Evolutionary conservation across 2,888 invertebrate genomes (phyloP).

Genomic region (Drosophila kokeensis): DNA sequence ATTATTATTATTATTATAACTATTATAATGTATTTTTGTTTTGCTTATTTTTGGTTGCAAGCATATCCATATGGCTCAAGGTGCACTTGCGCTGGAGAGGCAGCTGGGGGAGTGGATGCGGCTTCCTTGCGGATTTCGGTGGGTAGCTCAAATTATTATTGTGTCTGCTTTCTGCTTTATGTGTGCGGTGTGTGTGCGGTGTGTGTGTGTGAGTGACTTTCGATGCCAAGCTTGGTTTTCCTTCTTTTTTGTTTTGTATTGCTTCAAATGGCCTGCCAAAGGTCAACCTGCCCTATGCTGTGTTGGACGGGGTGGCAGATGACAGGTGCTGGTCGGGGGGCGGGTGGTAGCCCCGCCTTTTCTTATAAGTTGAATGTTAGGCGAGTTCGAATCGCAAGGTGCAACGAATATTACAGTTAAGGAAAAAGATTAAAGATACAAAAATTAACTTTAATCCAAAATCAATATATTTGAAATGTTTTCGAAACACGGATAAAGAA

Average conservation of each 20-base stretch:
- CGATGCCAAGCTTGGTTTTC: not conserved
- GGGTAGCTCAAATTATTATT: conserved; percentile 58
- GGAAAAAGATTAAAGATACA: not conserved
- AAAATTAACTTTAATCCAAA: not conserved
- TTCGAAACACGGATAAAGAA: not conserved
- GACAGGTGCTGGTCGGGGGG: too few relatives aligned
- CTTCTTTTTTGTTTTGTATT: not conserved
- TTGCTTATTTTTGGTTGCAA: conserved; percentile 15
- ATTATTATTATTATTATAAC: conserved; percentile 6
- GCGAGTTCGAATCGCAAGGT: not conserved
- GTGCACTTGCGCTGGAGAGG: not conserved
- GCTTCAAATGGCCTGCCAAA: conserved; percentile 49
- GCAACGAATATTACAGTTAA: conserved; percentile 2
- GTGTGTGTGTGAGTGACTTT: conserved; percentile 19
- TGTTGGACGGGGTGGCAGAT: not conserved
- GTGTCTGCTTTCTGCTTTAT: conserved; percentile 54
- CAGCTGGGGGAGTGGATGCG: not conserved
- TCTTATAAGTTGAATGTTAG: not conserved
- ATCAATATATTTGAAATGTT: not conserved
- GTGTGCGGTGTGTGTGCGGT: conserved; percentile 11
- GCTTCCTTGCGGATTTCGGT: conserved; percentile 29
- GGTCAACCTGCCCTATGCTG: conserved; percentile 36
- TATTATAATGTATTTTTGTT: not conserved
- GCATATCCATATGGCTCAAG: conserved; percentile 16
- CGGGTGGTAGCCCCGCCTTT: not conserved